These are phyloP conservation scores for Zaprionus taronus DNA, from an alignment of 1,140 invertebrate genomes.

Conservation along the genomic window DNA sequence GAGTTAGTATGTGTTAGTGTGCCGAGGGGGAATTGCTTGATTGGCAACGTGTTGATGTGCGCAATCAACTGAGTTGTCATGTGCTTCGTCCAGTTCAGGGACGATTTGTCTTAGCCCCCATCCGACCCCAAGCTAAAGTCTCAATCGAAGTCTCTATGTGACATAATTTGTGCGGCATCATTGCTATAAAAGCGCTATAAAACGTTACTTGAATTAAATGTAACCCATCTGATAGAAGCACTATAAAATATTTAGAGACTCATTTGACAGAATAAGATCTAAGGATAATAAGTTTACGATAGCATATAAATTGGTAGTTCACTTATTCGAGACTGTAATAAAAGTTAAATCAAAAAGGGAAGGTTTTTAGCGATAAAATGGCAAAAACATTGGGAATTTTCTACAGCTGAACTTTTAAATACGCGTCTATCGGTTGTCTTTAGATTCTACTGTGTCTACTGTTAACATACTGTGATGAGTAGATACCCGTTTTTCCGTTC, in stretches of 20 bases:
- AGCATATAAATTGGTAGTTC: neutral
- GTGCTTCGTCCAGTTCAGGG: slow-evolving; percentile 16
- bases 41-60: slow-evolving; percentile 76
- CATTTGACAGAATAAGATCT: slow-evolving; percentile 6
- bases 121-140: neutral
- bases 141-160: slow-evolving; percentile 26
- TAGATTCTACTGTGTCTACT: too few species aligned
- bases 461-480: too few species aligned
- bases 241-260: slow-evolving; percentile 35
- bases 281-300: slow-evolving; percentile 15
- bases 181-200: slow-evolving; percentile 39
- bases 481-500: too few species aligned
- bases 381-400: neutral
- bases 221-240: slow-evolving; percentile 24
- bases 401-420: neutral
- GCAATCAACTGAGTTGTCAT: slow-evolving; percentile 71
- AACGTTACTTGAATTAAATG: slow-evolving; percentile 27
- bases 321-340: neutral
- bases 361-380: neutral
- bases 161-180: slow-evolving; percentile 56
- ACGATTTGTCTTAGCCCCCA: neutral
- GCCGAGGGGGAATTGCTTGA: slow-evolving; percentile 30
- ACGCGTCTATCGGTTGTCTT: too few species aligned
- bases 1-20: slow-evolving; percentile 5
- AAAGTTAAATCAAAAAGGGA: neutral